Percentiles rank a stretch among this genome's conserved stretches.
phyloP scores from a whole-genome alignment of 2,888 invertebrate genomes.

The Stenurella melanura region DNA sequence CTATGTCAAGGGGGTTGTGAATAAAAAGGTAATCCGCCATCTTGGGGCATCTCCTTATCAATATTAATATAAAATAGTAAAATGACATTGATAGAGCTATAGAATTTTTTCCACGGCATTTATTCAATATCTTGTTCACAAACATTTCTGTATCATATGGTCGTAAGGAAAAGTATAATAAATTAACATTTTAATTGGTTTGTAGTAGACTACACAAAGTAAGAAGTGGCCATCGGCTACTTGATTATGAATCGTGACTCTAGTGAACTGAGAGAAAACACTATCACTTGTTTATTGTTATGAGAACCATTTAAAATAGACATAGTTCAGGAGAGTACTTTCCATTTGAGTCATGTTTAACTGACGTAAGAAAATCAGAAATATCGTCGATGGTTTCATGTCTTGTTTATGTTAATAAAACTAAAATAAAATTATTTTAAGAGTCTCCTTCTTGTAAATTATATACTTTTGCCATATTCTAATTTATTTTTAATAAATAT shows the following conservation, averaged over 20 bases:
- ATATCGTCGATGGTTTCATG: not conserved
- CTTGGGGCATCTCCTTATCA: no score
- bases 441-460: no score
- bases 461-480: no score
- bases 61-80: no score
- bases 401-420: no score
- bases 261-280: constrained; percentile 44
- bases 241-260: constrained; percentile 50
- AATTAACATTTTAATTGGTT: constrained; percentile 6
- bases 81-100: no score
- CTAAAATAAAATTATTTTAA: no score
- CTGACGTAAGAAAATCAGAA: not conserved
- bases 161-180: not conserved
- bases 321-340: constrained; percentile 28
- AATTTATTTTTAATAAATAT: no score
- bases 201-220: constrained; percentile 3
- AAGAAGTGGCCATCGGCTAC: constrained; percentile 42
- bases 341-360: constrained; percentile 30
- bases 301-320: constrained; percentile 32
- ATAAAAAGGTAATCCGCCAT: no score
- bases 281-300: constrained; percentile 50
- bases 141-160: not conserved
- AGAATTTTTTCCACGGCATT: no score
- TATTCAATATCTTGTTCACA: not conserved
- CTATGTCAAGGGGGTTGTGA: no score